A percentile compares a stretch with the other conserved stretches of the same genome.
Evolutionary conservation across 1,140 invertebrate species (phyloP).

Genomic region (Drosophila suzukii): DNA sequence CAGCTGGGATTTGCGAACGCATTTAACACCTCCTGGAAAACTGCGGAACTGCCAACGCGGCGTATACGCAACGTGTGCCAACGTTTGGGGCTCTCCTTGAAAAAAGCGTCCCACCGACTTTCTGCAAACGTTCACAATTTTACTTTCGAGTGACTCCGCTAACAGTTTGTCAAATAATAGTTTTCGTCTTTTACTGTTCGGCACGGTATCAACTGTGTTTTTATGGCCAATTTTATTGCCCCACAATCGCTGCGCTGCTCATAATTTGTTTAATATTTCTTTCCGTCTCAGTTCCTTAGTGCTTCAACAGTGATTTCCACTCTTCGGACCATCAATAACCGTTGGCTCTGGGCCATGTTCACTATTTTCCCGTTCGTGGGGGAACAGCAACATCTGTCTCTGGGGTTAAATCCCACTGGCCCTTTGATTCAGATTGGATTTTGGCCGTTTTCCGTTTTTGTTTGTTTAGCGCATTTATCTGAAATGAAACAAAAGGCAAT

Average conservation of each 20-base stretch:
- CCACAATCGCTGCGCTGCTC: conserved; percentile 36
- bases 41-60: conserved; percentile 39
- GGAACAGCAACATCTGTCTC: conserved; percentile 58
- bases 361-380: conserved; percentile 5
- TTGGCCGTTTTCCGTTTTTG: conserved; percentile 29
- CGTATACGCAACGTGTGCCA: conserved; percentile 57
- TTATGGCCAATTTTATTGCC: conserved; percentile 68
- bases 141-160: conserved; percentile 41
- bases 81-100: background rate
- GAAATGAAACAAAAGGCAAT: conserved; percentile 76
- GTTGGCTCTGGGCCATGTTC: conserved; percentile 53
- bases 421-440: conserved; percentile 28
- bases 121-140: conserved; percentile 59
- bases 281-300: conserved; percentile 30
- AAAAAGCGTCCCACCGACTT: conserved; percentile 13
- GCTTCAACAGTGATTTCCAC: conserved; percentile 46
- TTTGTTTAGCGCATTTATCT: conserved; percentile 61
- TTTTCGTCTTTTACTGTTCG: conserved; percentile 48
- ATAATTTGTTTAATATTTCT: conserved; percentile 46
- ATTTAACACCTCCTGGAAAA: conserved; percentile 62
- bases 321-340: conserved; percentile 48
- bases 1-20: conserved; percentile 56
- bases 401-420: conserved; percentile 24
- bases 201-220: conserved; percentile 35
- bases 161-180: conserved; percentile 57